phyloP scores from a whole-genome alignment of 2,113 vertebrate species.

The Oncorhynchus keta region DNA sequence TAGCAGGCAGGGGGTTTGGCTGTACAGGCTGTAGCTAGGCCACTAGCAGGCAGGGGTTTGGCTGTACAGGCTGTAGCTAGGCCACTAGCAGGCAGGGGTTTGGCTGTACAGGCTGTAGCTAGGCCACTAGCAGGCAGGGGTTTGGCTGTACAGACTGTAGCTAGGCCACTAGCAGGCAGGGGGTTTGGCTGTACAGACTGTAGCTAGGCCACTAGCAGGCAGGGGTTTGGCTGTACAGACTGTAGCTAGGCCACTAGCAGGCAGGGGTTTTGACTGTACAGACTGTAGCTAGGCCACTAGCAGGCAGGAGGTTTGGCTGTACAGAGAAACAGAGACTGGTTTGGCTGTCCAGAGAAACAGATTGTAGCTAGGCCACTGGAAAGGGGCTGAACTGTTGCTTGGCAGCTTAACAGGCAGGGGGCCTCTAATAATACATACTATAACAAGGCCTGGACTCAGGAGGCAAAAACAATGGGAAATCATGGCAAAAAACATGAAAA shows the following conservation, averaged over 20 bases:
- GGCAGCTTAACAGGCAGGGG: slow-evolving; percentile 22
- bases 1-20: slow-evolving; percentile 44
- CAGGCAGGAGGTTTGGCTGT: too few species aligned
- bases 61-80: too few species aligned
- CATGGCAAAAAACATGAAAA: neutral
- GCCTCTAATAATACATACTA: slow-evolving; percentile 47
- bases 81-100: too few species aligned
- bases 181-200: neutral
- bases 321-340: too few species aligned
- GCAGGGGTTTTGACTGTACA: slow-evolving; percentile 32
- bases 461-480: neutral
- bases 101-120: slow-evolving; percentile 10
- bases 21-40: slow-evolving; percentile 22
- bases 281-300: slow-evolving; percentile 36
- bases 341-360: slow-evolving; percentile 42
- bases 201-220: too few species aligned
- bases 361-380: slow-evolving; percentile 45
- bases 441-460: slow-evolving; percentile 26
- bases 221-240: slow-evolving; percentile 37
- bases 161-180: neutral
- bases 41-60: slow-evolving; percentile 9
- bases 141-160: neutral
- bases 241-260: neutral
- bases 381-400: slow-evolving; percentile 44
- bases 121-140: slow-evolving; percentile 50